These are phyloP conservation scores for Notothenia coriiceps DNA, from an alignment of 2,113 vertebrate species.

Conservation along the genomic window DNA sequence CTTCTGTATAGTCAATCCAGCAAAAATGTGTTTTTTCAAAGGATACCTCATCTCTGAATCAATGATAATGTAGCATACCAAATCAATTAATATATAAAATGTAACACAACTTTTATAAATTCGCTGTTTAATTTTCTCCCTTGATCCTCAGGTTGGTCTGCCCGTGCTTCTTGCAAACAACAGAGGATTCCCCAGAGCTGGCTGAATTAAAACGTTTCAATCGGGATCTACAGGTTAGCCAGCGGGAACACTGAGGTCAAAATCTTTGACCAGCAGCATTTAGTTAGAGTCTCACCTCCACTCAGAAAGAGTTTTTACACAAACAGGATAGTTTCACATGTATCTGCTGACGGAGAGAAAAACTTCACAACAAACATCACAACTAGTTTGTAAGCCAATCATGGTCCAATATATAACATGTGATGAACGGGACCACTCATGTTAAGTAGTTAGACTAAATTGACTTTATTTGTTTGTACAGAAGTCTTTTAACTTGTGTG, in stretches of 20 bases:
- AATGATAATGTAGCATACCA: not conserved
- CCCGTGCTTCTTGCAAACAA: conserved; percentile 84
- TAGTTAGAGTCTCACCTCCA: not conserved
- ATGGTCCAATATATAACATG: not conserved
- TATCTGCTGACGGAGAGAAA: not conserved
- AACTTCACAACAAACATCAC: not conserved
- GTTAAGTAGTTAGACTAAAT: no score
- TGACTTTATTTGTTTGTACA: no score
- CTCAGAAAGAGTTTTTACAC: not conserved
- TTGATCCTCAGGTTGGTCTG: conserved; percentile 83
- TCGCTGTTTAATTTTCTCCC: not conserved
- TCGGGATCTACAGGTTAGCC: conserved; percentile 89
- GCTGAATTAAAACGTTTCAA: conserved; percentile 88
- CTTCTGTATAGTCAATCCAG: not conserved
- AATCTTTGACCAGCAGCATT: not conserved
- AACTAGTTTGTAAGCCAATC: not conserved
- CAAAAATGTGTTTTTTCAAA: not conserved
- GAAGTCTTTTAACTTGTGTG: not conserved
- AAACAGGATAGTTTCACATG: not conserved
- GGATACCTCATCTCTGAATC: not conserved
- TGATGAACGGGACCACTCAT: no score
- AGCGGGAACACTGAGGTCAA: not conserved
- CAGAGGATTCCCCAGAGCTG: conserved; percentile 84
- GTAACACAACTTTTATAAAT: not conserved
- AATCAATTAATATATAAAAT: not conserved